A percentile compares a stretch with the other conserved stretches of the same genome.
Evolutionary conservation across 2,888 invertebrate genomes (phyloP).

Genomic region (Luperina testacea): DNA sequence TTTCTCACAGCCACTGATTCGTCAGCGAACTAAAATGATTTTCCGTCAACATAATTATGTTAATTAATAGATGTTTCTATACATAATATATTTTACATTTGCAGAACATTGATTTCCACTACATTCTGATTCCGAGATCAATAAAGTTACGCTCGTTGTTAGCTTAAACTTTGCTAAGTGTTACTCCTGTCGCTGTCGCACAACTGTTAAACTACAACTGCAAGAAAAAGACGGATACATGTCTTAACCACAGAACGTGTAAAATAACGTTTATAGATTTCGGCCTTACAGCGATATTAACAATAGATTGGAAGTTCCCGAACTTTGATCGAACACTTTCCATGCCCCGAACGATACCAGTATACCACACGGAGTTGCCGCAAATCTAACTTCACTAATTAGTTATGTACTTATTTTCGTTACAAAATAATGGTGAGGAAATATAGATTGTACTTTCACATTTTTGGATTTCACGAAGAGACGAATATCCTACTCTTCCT

Average conservation of each 20-base stretch:
- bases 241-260: neutral
- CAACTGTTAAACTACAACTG: neutral
- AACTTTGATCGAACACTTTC: constrained; percentile 29
- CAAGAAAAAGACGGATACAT: neutral
- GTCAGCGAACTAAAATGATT: no score
- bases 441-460: neutral
- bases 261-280: neutral
- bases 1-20: no score
- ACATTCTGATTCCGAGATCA: neutral
- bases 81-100: no score
- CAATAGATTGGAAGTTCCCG: constrained; percentile 15
- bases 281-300: neutral
- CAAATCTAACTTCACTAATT: constrained; percentile 42
- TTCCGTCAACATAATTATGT: no score
- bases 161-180: neutral
- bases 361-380: constrained; percentile 7
- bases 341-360: neutral
- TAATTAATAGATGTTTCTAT: no score
- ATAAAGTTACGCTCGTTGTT: neutral
- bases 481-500: neutral
- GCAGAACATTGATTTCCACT: no score
- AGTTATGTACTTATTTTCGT: neutral
- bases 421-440: neutral
- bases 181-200: neutral
- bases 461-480: neutral